A percentile compares a stretch with the other conserved stretches of the same genome.
Conservation (phyloP, 2,888 invertebrate genomes). For the Drosophila stalkeri region DNA sequence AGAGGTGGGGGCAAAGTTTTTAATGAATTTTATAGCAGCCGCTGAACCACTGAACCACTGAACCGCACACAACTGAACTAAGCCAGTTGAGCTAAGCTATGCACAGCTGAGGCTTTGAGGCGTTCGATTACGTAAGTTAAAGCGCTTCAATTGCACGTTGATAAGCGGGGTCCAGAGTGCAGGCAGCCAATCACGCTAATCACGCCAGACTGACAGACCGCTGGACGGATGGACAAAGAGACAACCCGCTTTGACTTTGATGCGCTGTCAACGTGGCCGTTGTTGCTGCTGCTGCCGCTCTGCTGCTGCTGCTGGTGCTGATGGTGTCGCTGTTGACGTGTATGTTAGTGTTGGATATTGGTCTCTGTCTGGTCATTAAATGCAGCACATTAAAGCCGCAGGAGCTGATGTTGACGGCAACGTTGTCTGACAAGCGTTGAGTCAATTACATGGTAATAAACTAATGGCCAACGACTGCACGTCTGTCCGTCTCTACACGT, state of each 20-base stretch:
- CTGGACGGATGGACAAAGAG: constrained; percentile 35
- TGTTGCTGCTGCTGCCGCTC: constrained; percentile 28
- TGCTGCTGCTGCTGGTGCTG: constrained; percentile 34
- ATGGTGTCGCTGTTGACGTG: constrained; percentile 26
- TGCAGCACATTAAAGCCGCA: constrained; percentile 82
- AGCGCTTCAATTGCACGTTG: constrained; percentile 34
- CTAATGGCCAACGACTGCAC: constrained; percentile 64
- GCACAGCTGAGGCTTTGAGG: constrained; percentile 27
- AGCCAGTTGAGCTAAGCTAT: constrained; percentile 30
- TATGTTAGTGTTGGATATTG: constrained; percentile 55
- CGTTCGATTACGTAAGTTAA: constrained; percentile 56
- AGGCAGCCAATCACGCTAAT: constrained; percentile 68
- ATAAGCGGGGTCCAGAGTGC: constrained; percentile 62
- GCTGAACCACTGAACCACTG: constrained; percentile 46
- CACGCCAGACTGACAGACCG: constrained; percentile 37
- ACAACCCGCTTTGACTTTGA: constrained; percentile 68
- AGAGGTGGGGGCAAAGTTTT: constrained; percentile 63
- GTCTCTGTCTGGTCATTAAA: constrained; percentile 68
- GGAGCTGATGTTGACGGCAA: constrained; percentile 55
- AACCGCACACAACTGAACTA: constrained; percentile 37
- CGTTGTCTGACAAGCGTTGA: constrained; percentile 75
- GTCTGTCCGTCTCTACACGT: constrained; percentile 10
- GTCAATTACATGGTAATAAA: constrained; percentile 82
- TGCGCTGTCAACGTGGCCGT: constrained; percentile 52
- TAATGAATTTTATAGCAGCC: constrained; percentile 80